Evolutionary conservation across 2,113 vertebrate species (phyloP).

Genomic region (Cyprinodon tularosa): DNA sequence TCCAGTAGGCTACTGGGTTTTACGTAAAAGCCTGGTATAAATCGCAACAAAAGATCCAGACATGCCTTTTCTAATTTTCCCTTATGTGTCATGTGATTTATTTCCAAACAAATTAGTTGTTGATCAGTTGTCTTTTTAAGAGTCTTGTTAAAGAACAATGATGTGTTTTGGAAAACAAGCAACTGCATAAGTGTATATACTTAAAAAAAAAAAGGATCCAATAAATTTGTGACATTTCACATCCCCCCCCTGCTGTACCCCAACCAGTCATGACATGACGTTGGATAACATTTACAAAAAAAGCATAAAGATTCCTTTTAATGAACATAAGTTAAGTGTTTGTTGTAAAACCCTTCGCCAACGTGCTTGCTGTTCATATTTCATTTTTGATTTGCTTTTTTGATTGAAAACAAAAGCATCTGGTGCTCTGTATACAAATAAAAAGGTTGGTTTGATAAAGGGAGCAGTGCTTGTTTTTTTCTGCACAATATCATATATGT

Average conservation of each 20-base stretch:
- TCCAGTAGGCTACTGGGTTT: slow-evolving; percentile 11
- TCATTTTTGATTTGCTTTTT: slow-evolving; percentile 40
- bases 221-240: slow-evolving; percentile 25
- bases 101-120: slow-evolving; percentile 12
- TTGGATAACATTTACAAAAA: background rate
- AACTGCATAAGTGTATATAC: slow-evolving; percentile 1
- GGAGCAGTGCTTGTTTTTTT: background rate
- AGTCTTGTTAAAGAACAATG: slow-evolving; percentile 7
- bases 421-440: slow-evolving; percentile 68
- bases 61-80: background rate
- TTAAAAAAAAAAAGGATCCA: slow-evolving; percentile 13
- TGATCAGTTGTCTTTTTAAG: slow-evolving; percentile 7
- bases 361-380: slow-evolving; percentile 25
- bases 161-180: slow-evolving; percentile 33
- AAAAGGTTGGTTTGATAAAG: slow-evolving; percentile 52
- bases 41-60: slow-evolving; percentile 31
- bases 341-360: slow-evolving; percentile 22
- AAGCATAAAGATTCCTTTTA: background rate
- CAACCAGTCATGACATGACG: background rate
- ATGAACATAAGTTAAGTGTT: slow-evolving; percentile 10
- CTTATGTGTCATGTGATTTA: slow-evolving; percentile 19
- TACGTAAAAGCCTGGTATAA: slow-evolving; percentile 4
- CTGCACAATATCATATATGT: background rate
- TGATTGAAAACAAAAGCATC: slow-evolving; percentile 34
- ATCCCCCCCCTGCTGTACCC: background rate